phyloP scores from a whole-genome alignment of 2,888 invertebrate genomes.

The Cyclophora albipunctata region DNA sequence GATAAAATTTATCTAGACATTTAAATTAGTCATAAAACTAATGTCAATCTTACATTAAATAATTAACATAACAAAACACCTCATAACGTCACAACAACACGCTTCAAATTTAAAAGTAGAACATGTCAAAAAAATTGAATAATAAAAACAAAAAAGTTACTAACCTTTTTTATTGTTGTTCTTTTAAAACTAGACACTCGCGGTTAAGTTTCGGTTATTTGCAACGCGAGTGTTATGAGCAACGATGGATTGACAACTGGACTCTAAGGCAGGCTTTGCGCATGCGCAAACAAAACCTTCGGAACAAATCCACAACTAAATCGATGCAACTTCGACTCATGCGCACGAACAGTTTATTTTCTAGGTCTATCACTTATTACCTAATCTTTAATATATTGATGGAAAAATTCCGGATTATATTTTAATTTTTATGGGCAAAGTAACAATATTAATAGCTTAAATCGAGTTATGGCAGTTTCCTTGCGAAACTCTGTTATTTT shows the following conservation, averaged over 20 bases:
- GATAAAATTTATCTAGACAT: too few relatives aligned
- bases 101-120: background rate
- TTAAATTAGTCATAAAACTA: too few relatives aligned
- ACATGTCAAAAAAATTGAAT: background rate
- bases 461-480: too few relatives aligned
- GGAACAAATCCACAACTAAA: too few relatives aligned
- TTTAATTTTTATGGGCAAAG: too few relatives aligned
- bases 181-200: slow-evolving; percentile 3
- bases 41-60: too few relatives aligned
- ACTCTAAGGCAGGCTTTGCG: background rate
- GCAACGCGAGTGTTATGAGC: background rate
- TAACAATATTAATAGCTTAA: too few relatives aligned
- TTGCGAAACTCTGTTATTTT: too few relatives aligned
- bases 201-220: background rate
- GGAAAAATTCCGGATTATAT: too few relatives aligned
- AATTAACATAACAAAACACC: too few relatives aligned
- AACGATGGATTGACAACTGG: background rate
- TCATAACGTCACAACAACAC: background rate
- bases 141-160: background rate
- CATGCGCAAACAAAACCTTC: background rate
- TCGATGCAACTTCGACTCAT: background rate
- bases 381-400: slow-evolving; percentile 2
- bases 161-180: slow-evolving; percentile 1
- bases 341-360: slow-evolving; percentile 9
- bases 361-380: slow-evolving; percentile 15